These are phyloP conservation scores for Aphelinus atriplicis DNA, from an alignment of 1,140 invertebrate species.

Conservation along the genomic window DNA sequence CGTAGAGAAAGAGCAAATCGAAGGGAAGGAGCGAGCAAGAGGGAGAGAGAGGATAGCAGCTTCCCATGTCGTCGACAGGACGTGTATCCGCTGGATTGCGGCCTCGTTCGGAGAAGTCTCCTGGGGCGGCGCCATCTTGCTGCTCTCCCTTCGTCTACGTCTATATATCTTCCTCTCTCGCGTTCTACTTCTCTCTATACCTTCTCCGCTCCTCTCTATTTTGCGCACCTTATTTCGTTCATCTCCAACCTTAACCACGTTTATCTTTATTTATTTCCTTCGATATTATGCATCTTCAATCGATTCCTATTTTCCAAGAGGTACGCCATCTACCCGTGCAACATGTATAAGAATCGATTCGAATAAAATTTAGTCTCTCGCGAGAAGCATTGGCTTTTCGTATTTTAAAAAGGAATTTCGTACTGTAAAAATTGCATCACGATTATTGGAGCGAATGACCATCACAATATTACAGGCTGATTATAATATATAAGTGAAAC, in stretches of 20 bases:
- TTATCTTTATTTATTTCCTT: slow-evolving; percentile 28
- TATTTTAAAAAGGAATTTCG: too few relatives aligned
- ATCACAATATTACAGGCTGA: too few relatives aligned
- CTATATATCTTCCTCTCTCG: slow-evolving; percentile 31
- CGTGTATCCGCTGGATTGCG: slow-evolving; percentile 61
- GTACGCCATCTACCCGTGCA: too few relatives aligned
- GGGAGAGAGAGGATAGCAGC: slow-evolving; percentile 4
- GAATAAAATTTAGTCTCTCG: too few relatives aligned
- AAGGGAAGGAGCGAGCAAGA: slow-evolving; percentile 26
- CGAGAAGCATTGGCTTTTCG: too few relatives aligned
- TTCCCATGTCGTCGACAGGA: slow-evolving; percentile 51
- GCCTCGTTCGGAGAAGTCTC: slow-evolving; percentile 58
- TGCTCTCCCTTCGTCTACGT: slow-evolving; percentile 15
- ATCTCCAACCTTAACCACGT: slow-evolving; percentile 1
- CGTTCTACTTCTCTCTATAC: slow-evolving; percentile 19
- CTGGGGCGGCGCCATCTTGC: slow-evolving; percentile 58
- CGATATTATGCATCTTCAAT: too few relatives aligned
- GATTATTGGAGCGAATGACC: too few relatives aligned
- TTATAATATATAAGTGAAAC: too few relatives aligned
- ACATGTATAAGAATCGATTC: too few relatives aligned
- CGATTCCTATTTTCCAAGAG: too few relatives aligned
- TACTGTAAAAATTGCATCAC: too few relatives aligned
- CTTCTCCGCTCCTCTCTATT: slow-evolving; percentile 18
- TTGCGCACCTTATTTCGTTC: slow-evolving; percentile 21
- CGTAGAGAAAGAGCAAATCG: slow-evolving; percentile 21